Evolutionary conservation across 2,888 invertebrate genomes (phyloP), one percentile per base, ranked within the genome.

Genomic region (Agriopis aurantiaria): DNA sequence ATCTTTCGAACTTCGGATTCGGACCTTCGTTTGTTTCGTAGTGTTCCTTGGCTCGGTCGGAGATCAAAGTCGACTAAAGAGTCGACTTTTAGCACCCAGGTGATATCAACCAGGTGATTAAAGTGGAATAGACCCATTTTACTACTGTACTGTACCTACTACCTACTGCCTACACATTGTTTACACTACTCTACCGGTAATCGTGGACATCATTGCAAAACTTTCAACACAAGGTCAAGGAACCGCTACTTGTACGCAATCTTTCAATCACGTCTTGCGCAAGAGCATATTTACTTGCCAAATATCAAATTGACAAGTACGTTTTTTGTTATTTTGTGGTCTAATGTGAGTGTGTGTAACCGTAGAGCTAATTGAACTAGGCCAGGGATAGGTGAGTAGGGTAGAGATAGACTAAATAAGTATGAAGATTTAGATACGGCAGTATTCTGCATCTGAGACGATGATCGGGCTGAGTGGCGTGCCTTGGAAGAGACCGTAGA

Each of bases 231-330:
- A 82, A 83, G 82, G 82, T 81, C 81, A 83, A 57, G 70, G 65
- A 68, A 69, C 71, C 68, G 75, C 76, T 71, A 78, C 80, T 76
- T 78, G 78, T 65, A 82, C 77, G 80, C 78, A 81, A 80, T 80
- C 76, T 75, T 71, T 73, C 69, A 71, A 77, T 77, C 71, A 66
- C 71, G 60, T 65, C 69, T 82, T 83, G 75, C 78, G 78, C 71
- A 80, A 83, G 14, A 70, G 33, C 48, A 56, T 48, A 40, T 65
- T 57, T 69, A 68, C 71, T 75, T 75, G 64, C 69, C 67, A 76
- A 75, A 73, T 69, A 60, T 53, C 53, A 60, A 41, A 45, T 60
- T 69, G 49, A 69, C 60, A 60, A 56, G 60, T 49, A 51, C n/a
- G n/a, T 48, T 69, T 69, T 69, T 14, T 59, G 58, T 68, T 64